Conservation (phyloP, 2,888 invertebrate species). For the Rhagonycha fulva region DNA sequence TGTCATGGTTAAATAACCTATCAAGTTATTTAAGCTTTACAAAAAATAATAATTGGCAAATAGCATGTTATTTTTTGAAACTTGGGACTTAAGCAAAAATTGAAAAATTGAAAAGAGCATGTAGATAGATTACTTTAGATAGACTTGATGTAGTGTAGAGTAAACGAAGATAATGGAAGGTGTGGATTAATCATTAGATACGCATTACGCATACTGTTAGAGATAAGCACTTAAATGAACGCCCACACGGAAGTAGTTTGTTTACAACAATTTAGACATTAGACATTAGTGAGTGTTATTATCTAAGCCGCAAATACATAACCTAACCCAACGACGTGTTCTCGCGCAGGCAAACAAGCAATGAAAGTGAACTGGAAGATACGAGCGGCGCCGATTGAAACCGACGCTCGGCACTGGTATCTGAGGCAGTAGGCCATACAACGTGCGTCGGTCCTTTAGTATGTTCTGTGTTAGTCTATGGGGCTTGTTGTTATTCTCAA, state of each 20-base stretch:
- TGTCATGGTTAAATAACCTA: too few species aligned
- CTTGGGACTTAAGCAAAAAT: background rate
- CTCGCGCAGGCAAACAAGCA: conserved; percentile 40
- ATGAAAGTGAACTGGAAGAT: conserved; percentile 46
- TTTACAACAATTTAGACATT: conserved; percentile 46
- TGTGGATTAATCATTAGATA: conserved; percentile 1
- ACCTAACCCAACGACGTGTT: conserved; percentile 47
- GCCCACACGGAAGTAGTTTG: conserved; percentile 45
- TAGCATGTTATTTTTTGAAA: too few species aligned
- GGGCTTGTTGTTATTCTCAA: conserved; percentile 54
- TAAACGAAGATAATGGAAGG: background rate
- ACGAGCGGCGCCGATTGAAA: conserved; percentile 48
- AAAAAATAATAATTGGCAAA: too few species aligned
- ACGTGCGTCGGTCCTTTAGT: conserved; percentile 32
- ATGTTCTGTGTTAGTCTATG: conserved; percentile 53
- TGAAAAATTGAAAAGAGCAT: background rate
- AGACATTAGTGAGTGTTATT: conserved; percentile 39
- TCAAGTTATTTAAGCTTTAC: too few species aligned
- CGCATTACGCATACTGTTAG: background rate
- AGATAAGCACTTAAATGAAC: conserved; percentile 24
- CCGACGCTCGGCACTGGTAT: conserved; percentile 63
- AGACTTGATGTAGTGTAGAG: background rate
- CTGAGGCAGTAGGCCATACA: conserved; percentile 69
- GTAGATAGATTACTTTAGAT: too few species aligned
- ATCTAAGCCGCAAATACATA: conserved; percentile 43